phyloP scores from a whole-genome alignment of 2,888 invertebrate genomes.

The Exephanes ischioxanthus region DNA sequence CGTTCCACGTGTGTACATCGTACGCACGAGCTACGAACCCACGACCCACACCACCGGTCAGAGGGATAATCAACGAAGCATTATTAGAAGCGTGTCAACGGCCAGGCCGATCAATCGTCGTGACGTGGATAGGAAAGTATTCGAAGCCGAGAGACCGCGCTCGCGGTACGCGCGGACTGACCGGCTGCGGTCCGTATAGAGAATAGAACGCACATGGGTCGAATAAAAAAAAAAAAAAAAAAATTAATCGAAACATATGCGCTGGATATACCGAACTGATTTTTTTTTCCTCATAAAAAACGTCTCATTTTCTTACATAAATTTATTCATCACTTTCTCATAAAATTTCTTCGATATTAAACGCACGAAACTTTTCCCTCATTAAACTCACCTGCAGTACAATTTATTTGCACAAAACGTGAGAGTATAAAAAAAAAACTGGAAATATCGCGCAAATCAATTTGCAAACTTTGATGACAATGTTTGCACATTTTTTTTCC shows the following conservation, averaged over 20 bases:
- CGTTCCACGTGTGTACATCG: neutral
- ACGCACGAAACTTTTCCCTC: too few species aligned
- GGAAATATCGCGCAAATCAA: too few species aligned
- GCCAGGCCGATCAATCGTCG: conserved; percentile 48
- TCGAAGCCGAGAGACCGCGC: neutral
- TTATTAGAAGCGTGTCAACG: conserved; percentile 57
- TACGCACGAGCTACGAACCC: conserved; percentile 7
- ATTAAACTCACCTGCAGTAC: neutral
- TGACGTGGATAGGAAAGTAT: conserved; percentile 29
- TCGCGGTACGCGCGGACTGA: neutral
- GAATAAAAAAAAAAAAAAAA: neutral
- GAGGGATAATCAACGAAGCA: conserved; percentile 34
- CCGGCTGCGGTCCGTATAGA: neutral
- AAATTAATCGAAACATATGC: neutral
- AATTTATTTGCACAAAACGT: too few species aligned
- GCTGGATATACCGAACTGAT: neutral
- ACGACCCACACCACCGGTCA: neutral
- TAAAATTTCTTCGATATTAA: neutral
- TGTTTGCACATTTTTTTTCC: neutral
- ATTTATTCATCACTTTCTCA: neutral
- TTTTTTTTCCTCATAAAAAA: neutral
- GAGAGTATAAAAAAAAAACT: neutral
- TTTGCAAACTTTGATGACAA: neutral
- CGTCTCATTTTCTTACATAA: neutral
- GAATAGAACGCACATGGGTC: neutral